Base-by-base conservation (phyloP, 2,113 vertebrate species). In the Chrysochloris asiatica region DNA sequence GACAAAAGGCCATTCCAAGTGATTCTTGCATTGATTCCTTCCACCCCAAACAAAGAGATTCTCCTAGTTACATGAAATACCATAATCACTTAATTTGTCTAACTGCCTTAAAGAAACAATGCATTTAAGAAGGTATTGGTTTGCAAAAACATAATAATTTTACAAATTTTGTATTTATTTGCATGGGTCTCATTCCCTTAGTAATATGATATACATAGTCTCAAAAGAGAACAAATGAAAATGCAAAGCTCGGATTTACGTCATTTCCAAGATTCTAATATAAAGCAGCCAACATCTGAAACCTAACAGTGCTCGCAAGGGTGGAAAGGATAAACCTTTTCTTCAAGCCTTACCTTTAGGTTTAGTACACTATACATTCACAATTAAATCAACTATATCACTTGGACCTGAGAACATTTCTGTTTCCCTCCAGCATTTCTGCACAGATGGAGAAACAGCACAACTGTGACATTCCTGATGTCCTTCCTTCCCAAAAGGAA, bases 31-130 rank as follows among this genome's bases (percentile, higher is more conserved):
- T 98, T 97, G 98, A 99, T 98, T 98, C 98, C 92, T 93, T 97
- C 95, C 91, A 83, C 56, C 93, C 92, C 82, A 97, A 98, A 98
- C 98, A 98, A 98, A 98, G 98, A 98, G 97, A 98, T 95, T 98
- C 97, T 97, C 94, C 97, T 94, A 73, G 95, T 98, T 98, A 98
- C 98, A 98, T 98, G 98, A 98, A 98, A 97, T 88, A 98, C 98
- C 98, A 98, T 98, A 97, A 98, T 98, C 98, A 98, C 97, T 89
- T 98, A 97, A 98, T 98, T 98, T 98, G 98, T 98, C 98, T 95
- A 95, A 97, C 96, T 96, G 96, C 94, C 98, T 97, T 96, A 95
- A 83, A 94, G 97, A 95, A 97, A 97, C 50, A 91, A 96, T 95
- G 94, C 83, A 93, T 93, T 95, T 82, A 94, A 90, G 90, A 95